Base-by-base conservation (phyloP, 1,140 invertebrate species). In the Diabrotica undecimpunctata region DNA sequence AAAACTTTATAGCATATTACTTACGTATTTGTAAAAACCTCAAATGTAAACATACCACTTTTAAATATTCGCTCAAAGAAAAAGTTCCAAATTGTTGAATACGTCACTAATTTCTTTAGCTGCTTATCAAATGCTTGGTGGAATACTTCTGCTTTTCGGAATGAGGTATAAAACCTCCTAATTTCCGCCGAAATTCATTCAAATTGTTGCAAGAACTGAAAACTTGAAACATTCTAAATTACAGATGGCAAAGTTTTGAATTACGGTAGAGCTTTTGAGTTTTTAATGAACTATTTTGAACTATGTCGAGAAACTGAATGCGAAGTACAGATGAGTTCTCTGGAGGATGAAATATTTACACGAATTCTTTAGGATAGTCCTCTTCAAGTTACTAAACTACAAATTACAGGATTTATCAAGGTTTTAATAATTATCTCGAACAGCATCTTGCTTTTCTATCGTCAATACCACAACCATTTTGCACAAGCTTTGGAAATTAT, bases 241-340 rank as follows among this genome's bases (percentile, higher is more conserved):
- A 46, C 41, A 46, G 8, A 46, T 46, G n/a, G 41, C 41, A 46
- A 46, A 46, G 41, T 46, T 46, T 46, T n/a, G n/a, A 46, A 46
- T 46, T 46, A 46, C 41, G 41, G 41, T 10, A 2, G 41, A 46
- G 41, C n/a, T 25, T 46, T 46, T 46, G 41, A 46, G 41, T 46
- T 46, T 46, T 46, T 46, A 46, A 6, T 46, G 41, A 46, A 46
- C 41, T 46, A 46, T 46, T 46, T 46, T 46, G 41, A 46, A 46
- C 41, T 46, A 46, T n/a, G 41, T 46, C n/a, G 41, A 46, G 41
- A 6, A 46, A 46, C 5, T 3, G 8, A 46, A n/a, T 10, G 8
- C 8, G 41, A 46, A 46, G n/a, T 10, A 10, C 8, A 8, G 41
- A n/a, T 5, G n/a, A 46, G 41, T 46, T 46, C 6, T n/a, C 41